phyloP scores from a whole-genome alignment of 2,888 invertebrate species.

The Drosophila ustulata region DNA sequence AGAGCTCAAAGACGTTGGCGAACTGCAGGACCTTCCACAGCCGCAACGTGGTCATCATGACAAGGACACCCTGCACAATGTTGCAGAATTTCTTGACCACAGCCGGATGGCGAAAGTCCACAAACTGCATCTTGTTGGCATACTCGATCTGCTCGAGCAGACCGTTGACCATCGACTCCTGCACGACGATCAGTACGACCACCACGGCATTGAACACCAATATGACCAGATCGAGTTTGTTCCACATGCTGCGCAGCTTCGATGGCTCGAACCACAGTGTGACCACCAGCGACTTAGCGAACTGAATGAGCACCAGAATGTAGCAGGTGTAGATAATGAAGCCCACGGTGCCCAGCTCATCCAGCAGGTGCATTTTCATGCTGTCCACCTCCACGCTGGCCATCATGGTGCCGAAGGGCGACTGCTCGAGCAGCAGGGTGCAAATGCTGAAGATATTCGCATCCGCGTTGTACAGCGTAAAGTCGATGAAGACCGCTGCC shows the following conservation, averaged over 20 bases:
- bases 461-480: conserved; percentile 81
- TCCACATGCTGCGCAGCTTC: conserved; percentile 71
- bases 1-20: conserved; percentile 75
- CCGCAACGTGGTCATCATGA: conserved; percentile 78
- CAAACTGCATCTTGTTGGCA: conserved; percentile 69
- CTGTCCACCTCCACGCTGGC: conserved; percentile 57
- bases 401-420: conserved; percentile 69
- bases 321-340: conserved; percentile 61
- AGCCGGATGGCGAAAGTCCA: conserved; percentile 77
- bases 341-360: conserved; percentile 45
- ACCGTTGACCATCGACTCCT: conserved; percentile 55
- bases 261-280: conserved; percentile 63
- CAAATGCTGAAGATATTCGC: conserved; percentile 79
- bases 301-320: conserved; percentile 62
- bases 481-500: conserved; percentile 81
- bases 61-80: conserved; percentile 67
- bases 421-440: conserved; percentile 74
- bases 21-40: conserved; percentile 84
- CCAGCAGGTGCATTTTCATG: conserved; percentile 60
- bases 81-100: conserved; percentile 48
- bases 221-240: conserved; percentile 75
- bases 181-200: conserved; percentile 34
- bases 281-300: conserved; percentile 60
- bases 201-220: conserved; percentile 65
- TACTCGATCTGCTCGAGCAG: conserved; percentile 65